Evolutionary conservation across 2,113 vertebrate species (phyloP).

Genomic region (Sphyrna mokarran): DNA sequence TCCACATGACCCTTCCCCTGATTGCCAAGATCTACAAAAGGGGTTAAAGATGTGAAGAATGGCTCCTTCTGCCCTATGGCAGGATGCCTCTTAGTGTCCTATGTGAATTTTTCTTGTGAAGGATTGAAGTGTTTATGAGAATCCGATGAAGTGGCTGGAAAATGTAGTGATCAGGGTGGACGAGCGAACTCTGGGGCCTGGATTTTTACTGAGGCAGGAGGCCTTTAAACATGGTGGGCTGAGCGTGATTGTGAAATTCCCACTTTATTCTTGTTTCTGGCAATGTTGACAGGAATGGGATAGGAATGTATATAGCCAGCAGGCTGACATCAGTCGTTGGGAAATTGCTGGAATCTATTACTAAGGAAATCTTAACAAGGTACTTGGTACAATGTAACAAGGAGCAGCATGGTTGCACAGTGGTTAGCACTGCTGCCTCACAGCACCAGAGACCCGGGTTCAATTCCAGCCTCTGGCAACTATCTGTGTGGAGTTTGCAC

Average conservation of each 20-base stretch:
- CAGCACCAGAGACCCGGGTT: too few relatives aligned
- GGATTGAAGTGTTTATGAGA: neutral
- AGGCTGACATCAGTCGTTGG: too few relatives aligned
- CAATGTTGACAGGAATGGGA: neutral
- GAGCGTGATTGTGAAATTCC: neutral
- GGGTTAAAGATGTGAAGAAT: neutral
- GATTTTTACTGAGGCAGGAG: neutral
- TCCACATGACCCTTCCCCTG: neutral
- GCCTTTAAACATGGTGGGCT: neutral
- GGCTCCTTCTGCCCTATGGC: neutral
- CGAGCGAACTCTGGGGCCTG: neutral
- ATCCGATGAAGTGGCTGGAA: neutral
- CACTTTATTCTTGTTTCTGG: neutral
- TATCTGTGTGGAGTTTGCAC: too few relatives aligned
- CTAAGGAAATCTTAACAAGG: too few relatives aligned
- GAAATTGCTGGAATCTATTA: too few relatives aligned
- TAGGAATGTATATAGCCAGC: neutral
- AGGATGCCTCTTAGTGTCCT: too few relatives aligned
- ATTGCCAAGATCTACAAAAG: neutral
- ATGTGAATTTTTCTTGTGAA: neutral
- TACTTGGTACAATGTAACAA: too few relatives aligned
- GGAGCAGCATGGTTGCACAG: too few relatives aligned
- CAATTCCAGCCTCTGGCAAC: too few relatives aligned
- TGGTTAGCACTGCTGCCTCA: too few relatives aligned
- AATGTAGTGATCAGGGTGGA: neutral